phyloP scores from a whole-genome alignment of 64 coral and sea anemone species.

The Cladopsammia gracilis region DNA sequence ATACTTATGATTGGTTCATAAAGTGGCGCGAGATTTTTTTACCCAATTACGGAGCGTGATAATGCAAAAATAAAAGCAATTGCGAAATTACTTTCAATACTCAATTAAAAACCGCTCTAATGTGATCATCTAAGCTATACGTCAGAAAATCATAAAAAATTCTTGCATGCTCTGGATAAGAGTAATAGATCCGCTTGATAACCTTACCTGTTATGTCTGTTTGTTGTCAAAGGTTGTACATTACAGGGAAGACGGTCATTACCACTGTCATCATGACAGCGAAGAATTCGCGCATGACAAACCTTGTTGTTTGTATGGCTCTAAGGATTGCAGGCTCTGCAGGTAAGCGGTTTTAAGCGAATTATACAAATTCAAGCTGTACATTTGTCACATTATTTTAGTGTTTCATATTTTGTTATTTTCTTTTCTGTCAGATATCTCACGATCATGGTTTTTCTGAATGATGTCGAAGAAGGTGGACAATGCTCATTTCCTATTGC shows the following conservation, averaged over 20 bases:
- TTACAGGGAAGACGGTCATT: slow-evolving; percentile 81
- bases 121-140: too few relatives aligned
- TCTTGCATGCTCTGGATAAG: too few relatives aligned
- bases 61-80: too few relatives aligned
- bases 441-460: slow-evolving; percentile 82
- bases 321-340: slow-evolving; percentile 87
- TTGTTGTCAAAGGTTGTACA: slow-evolving; percentile 72
- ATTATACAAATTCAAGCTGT: background rate
- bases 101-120: too few relatives aligned
- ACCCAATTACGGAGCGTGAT: too few relatives aligned
- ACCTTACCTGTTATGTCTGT: background rate
- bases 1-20: too few relatives aligned
- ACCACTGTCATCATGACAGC: slow-evolving; percentile 97
- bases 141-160: too few relatives aligned
- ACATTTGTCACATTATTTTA: too few relatives aligned
- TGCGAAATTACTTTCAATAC: too few relatives aligned
- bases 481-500: slow-evolving; percentile 86
- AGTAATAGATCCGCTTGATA: too few relatives aligned
- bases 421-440: slow-evolving; percentile 63
- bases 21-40: too few relatives aligned
- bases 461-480: slow-evolving; percentile 87
- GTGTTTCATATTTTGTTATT: background rate
- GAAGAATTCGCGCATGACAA: slow-evolving; percentile 73
- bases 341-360: slow-evolving; percentile 34
- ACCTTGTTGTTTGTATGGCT: slow-evolving; percentile 90